These are phyloP conservation scores for Conus ventricosus DNA, from an alignment of 1,140 invertebrate species.

Conservation along the genomic window DNA sequence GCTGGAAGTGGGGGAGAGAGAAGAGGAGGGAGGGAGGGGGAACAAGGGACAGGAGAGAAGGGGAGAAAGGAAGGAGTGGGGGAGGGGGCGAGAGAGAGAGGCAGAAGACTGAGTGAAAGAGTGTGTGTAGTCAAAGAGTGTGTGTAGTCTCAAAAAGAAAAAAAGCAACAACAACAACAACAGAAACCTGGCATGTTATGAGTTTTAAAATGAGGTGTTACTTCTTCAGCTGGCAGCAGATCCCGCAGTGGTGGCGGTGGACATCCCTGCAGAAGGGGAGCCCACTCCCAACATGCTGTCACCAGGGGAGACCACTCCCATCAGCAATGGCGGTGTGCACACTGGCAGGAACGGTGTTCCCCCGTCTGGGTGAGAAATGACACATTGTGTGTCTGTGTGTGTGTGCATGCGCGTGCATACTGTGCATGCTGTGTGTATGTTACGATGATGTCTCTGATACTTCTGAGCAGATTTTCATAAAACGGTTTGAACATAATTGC, in stretches of 20 bases:
- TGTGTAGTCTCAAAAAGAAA: background rate
- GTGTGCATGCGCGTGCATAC: background rate
- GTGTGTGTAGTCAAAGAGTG: background rate
- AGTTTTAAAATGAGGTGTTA: no score
- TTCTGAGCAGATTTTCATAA: no score
- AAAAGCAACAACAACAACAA: no score
- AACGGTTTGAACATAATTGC: no score
- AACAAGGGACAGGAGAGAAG: background rate
- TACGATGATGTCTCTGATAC: no score
- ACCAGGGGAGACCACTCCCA: conserved; percentile 17
- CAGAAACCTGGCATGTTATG: background rate
- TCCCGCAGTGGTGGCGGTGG: background rate
- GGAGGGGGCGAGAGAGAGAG: background rate
- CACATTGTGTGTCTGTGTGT: background rate
- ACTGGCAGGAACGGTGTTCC: background rate
- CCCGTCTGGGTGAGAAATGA: background rate
- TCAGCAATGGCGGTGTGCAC: background rate
- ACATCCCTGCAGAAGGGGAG: background rate
- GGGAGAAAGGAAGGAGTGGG: background rate
- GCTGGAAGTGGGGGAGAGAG: background rate
- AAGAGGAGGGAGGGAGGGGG: background rate
- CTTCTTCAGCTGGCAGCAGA: conserved; percentile 3
- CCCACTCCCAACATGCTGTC: background rate
- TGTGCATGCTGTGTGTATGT: no score
- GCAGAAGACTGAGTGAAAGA: background rate